These are phyloP conservation scores for Polyergus mexicanus DNA, from an alignment of 1,140 invertebrate species.

Conservation along the genomic window DNA sequence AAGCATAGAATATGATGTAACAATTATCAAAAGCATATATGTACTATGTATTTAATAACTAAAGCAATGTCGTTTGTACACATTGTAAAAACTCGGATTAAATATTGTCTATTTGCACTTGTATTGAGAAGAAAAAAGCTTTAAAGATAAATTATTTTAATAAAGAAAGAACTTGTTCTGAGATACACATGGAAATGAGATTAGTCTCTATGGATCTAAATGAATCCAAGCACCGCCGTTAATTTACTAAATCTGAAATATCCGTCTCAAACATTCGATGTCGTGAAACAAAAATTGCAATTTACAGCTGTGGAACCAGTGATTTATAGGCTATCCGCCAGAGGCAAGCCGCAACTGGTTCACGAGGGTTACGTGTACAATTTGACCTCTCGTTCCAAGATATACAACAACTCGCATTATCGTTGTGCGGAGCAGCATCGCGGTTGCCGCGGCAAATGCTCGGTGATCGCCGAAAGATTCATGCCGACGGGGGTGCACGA, in stretches of 20 bases:
- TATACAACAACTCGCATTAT: conserved; percentile 77
- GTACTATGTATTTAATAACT: no score
- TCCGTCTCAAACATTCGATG: background rate
- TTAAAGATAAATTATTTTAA: no score
- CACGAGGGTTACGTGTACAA: conserved; percentile 79
- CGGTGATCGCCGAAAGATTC: conserved; percentile 79
- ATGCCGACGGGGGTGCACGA: conserved; percentile 79
- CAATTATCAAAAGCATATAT: no score
- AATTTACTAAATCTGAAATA: conserved; percentile 1
- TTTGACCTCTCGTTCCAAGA: conserved; percentile 77
- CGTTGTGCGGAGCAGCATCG: conserved; percentile 79
- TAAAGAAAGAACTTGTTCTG: no score
- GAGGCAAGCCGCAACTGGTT: conserved; percentile 77
- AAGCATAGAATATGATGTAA: no score
- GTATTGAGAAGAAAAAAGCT: no score
- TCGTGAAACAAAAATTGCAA: background rate
- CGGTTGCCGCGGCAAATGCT: conserved; percentile 80
- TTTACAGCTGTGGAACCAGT: conserved; percentile 74
- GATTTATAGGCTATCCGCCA: conserved; percentile 77
- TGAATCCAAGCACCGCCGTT: background rate
- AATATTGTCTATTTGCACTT: no score
- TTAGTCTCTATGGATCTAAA: no score
- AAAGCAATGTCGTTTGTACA: no score
- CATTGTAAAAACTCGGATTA: no score
- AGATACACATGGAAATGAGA: no score